Conservation (phyloP, 2,888 invertebrate species). For the Thymelicus acteon region DNA sequence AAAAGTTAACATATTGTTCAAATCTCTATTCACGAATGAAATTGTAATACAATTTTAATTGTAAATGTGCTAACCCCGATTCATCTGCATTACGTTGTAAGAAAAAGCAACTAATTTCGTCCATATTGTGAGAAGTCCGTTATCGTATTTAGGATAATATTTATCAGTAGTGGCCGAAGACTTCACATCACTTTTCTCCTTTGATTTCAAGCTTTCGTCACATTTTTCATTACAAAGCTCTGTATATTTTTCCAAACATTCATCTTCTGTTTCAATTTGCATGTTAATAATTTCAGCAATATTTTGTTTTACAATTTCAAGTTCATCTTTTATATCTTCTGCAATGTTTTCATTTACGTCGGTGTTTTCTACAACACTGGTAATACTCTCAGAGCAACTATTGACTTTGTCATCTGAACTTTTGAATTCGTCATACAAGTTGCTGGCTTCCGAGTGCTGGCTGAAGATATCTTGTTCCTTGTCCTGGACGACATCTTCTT, state of each 20-base stretch:
- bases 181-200: constrained; percentile 34
- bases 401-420: constrained; percentile 49
- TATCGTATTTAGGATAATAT: constrained; percentile 47
- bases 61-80: constrained; percentile 57
- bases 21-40: not conserved
- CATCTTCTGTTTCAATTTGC: constrained; percentile 62
- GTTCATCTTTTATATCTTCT: constrained; percentile 51
- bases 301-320: constrained; percentile 50
- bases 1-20: not conserved
- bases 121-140: constrained; percentile 61
- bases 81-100: constrained; percentile 67
- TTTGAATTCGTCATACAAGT: constrained; percentile 52
- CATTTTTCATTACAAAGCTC: constrained; percentile 52
- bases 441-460: constrained; percentile 48
- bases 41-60: not conserved
- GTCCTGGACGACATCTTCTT: constrained; percentile 51
- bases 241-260: constrained; percentile 59
- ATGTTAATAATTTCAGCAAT: constrained; percentile 59
- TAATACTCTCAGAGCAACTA: constrained; percentile 47
- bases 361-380: constrained; percentile 55
- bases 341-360: constrained; percentile 49
- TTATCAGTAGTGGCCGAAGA: constrained; percentile 39
- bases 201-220: constrained; percentile 41
- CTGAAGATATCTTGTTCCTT: constrained; percentile 50
- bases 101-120: constrained; percentile 72